These are phyloP conservation scores for Bombus ignitus DNA, from an alignment of 1,140 invertebrate species.

Conservation along the genomic window DNA sequence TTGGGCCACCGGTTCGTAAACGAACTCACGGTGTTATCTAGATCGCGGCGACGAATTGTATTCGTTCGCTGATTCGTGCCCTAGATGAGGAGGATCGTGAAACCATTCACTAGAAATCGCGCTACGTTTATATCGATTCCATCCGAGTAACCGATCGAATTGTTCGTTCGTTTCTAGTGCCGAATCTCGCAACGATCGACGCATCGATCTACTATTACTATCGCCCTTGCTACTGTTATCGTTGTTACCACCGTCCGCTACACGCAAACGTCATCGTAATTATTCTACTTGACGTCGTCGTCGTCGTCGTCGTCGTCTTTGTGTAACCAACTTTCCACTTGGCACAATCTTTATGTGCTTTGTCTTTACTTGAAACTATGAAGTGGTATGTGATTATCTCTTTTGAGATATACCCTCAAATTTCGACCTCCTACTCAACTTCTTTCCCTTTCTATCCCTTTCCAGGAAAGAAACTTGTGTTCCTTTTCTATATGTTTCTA, in stretches of 20 bases:
- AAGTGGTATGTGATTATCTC: slow-evolving; percentile 52
- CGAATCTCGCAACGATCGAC: slow-evolving; percentile 3
- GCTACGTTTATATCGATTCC: not conserved
- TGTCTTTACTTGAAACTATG: slow-evolving; percentile 40
- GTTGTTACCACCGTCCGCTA: not conserved
- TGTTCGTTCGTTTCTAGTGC: slow-evolving; percentile 1
- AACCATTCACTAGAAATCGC: not conserved
- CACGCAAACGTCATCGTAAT: not conserved
- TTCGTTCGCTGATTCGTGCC: not conserved
- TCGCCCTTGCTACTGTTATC: not conserved
- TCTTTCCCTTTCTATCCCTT: not conserved
- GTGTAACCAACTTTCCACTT: slow-evolving; percentile 38
- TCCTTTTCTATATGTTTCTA: not conserved
- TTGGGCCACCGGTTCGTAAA: slow-evolving; percentile 17
- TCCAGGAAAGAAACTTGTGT: not conserved
- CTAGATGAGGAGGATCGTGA: slow-evolving; percentile 1
- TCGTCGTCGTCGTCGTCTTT: not conserved
- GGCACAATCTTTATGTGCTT: slow-evolving; percentile 30
- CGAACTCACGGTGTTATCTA: slow-evolving; percentile 1
- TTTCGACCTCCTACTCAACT: not conserved
- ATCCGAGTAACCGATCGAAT: not conserved
- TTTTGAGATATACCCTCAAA: slow-evolving; percentile 2
- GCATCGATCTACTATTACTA: not conserved
- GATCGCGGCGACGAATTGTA: slow-evolving; percentile 1
- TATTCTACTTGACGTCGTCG: not conserved